Evolutionary conservation across 2,888 invertebrate species (phyloP), one percentile per base, ranked within the genome.

Genomic region (Thera obeliscata): DNA sequence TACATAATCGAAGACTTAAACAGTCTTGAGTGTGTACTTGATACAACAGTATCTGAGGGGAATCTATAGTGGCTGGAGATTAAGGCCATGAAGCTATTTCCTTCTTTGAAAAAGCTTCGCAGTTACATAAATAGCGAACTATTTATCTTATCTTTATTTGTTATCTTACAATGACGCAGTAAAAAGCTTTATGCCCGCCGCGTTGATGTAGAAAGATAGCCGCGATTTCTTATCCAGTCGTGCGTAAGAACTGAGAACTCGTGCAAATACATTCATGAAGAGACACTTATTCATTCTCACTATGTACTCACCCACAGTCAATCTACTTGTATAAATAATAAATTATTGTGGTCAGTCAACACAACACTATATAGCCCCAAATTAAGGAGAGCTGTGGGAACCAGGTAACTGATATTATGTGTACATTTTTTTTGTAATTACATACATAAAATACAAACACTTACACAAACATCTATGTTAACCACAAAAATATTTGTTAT

Each of bases 181-280:
- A 56, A 60, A 61, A 48, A 46, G 77, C 79, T 80, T 38, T 55
- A 58, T 55, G 52, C 75, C 77, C 77, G 60, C 67, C 62, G 64
- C 62, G 74, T 76, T 76, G 68, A 61, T 71, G 71, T 66, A 69
- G 77, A 83, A 74, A 77, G 74, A 86, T 83, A 70, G 81, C 76
- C 33, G 68, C 72, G 72, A 85, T 86, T 84, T 83, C 79, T 85
- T 78, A 81, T 79, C 78, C 76, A 78, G 73, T 74, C 74, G 70
- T 78, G 76, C 75, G 72, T 65, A 57, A 70, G 69, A 55, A 63
- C 43, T 56, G 56, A 46, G 52, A 61, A 48, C 12, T 52, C 43
- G 56, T 50, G 56, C 63, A 49, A 46, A 55, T 12, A 65, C 56
- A 60, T 56, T 46, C 57, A 54, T 54, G 54, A 46, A 9, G 11